Evolutionary conservation across 2,113 vertebrate genomes (phyloP).

Genomic region (Triplophysa rosa): DNA sequence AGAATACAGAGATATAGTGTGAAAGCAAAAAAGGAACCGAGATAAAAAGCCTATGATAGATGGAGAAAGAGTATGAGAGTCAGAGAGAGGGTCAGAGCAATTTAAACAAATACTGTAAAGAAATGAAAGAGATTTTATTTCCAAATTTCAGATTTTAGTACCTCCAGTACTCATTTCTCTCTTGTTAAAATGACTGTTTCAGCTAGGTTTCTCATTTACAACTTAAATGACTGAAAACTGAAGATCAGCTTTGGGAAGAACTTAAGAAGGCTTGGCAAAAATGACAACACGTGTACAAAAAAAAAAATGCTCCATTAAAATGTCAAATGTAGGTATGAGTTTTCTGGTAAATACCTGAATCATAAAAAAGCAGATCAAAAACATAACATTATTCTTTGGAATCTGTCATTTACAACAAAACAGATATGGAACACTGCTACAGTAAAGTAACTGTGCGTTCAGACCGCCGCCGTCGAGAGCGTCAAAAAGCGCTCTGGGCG

Average conservation of each 20-base stretch:
- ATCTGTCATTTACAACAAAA: slow-evolving; percentile 18
- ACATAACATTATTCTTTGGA: slow-evolving; percentile 22
- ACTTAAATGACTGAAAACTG: too few relatives aligned
- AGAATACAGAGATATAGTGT: neutral
- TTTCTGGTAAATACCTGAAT: neutral
- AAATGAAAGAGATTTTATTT: slow-evolving; percentile 11
- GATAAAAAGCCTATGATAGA: slow-evolving; percentile 6
- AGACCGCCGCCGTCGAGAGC: too few relatives aligned
- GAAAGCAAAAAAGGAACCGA: neutral
- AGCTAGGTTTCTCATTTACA: too few relatives aligned
- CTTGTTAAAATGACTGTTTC: neutral
- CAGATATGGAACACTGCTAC: slow-evolving; percentile 20
- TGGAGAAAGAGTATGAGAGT: neutral
- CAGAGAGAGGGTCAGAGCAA: slow-evolving; percentile 43
- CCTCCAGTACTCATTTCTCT: neutral
- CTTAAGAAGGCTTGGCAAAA: too few relatives aligned
- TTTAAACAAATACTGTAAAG: neutral
- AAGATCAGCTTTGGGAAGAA: too few relatives aligned
- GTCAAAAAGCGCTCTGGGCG: too few relatives aligned
- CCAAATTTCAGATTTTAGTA: slow-evolving; percentile 29
- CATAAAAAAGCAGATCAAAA: slow-evolving; percentile 29
- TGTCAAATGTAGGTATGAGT: too few relatives aligned
- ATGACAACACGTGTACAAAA: too few relatives aligned
- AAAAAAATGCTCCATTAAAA: too few relatives aligned
- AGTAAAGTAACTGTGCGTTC: too few relatives aligned